A percentile compares a stretch with the other conserved stretches of the same genome.
Conservation (phyloP, 2,797 vertebrate species). For the Hafferia zeledoni region DNA sequence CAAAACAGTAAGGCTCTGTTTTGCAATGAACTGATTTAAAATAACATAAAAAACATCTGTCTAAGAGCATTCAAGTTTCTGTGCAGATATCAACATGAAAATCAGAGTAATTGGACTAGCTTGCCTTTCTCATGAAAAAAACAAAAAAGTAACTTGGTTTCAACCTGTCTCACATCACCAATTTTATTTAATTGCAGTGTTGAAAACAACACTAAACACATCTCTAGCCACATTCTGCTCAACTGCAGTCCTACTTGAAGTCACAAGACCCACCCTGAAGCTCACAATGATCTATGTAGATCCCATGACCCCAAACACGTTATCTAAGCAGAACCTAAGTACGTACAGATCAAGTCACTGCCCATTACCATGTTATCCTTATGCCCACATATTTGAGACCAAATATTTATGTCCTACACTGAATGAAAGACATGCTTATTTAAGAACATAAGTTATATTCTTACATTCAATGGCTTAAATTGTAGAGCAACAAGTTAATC, state of each 20-base stretch:
- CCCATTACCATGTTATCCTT: not conserved
- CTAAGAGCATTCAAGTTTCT: not conserved
- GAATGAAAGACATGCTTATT: not conserved
- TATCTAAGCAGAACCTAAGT: not conserved
- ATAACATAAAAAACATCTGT: not conserved
- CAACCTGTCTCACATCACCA: not conserved
- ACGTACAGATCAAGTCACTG: not conserved
- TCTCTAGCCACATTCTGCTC: not conserved
- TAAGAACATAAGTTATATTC: not conserved
- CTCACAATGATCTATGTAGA: not conserved
- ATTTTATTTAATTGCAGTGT: not conserved
- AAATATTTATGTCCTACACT: not conserved
- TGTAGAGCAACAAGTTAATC: not conserved
- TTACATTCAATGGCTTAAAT: not conserved
- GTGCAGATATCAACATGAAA: not conserved
- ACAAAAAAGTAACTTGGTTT: not conserved
- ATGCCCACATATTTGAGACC: not conserved
- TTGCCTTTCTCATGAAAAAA: not conserved
- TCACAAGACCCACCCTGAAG: not conserved
- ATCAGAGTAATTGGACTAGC: not conserved
- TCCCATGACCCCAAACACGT: not conserved
- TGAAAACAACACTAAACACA: not conserved
- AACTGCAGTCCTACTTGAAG: not conserved
- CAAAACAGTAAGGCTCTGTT: not conserved
- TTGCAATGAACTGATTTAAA: not conserved